These are phyloP conservation scores for Drosophila anceps DNA, from an alignment of 2,888 invertebrate species.

Conservation along the genomic window DNA sequence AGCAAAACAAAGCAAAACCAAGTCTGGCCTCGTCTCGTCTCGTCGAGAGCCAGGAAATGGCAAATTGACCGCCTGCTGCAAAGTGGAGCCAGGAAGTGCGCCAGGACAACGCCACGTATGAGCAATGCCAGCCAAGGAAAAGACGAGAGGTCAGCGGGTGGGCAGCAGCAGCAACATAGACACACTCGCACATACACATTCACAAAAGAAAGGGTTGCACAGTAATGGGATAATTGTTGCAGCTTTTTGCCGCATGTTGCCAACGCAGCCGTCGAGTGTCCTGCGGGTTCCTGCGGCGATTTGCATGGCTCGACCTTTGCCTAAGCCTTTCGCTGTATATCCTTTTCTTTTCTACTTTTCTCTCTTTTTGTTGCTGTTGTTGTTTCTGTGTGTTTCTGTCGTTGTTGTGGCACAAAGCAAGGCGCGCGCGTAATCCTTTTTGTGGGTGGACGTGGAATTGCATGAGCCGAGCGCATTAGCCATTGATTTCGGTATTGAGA, in stretches of 20 bases:
- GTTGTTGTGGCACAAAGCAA: slow-evolving; percentile 44
- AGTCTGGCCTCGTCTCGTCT: slow-evolving; percentile 15
- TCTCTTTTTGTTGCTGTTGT: slow-evolving; percentile 5
- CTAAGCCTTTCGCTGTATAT: slow-evolving; percentile 59
- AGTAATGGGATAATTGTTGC: slow-evolving; percentile 80
- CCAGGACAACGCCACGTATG: slow-evolving; percentile 71
- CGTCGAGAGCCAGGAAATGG: slow-evolving; percentile 75
- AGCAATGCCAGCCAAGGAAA: slow-evolving; percentile 35
- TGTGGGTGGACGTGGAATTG: slow-evolving; percentile 73
- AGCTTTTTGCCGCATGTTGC: slow-evolving; percentile 69
- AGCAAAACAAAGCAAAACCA: slow-evolving; percentile 24
- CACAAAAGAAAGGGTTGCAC: slow-evolving; percentile 71
- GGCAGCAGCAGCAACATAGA: slow-evolving; percentile 13
- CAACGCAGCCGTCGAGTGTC: slow-evolving; percentile 57
- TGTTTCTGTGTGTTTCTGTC: neutral
- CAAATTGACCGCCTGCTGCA: slow-evolving; percentile 85
- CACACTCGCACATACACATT: slow-evolving; percentile 1
- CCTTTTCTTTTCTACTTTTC: slow-evolving; percentile 28
- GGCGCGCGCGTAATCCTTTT: slow-evolving; percentile 64
- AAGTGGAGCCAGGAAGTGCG: slow-evolving; percentile 68
- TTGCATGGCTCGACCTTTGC: slow-evolving; percentile 69
- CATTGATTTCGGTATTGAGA: slow-evolving; percentile 78
- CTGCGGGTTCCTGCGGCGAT: slow-evolving; percentile 68
- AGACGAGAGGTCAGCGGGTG: slow-evolving; percentile 57
- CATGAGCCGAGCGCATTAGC: slow-evolving; percentile 77